Percentiles rank a stretch among this genome's conserved stretches.
phyloP scores from a whole-genome alignment of 2,888 invertebrate genomes.

The Gari tellinella region DNA sequence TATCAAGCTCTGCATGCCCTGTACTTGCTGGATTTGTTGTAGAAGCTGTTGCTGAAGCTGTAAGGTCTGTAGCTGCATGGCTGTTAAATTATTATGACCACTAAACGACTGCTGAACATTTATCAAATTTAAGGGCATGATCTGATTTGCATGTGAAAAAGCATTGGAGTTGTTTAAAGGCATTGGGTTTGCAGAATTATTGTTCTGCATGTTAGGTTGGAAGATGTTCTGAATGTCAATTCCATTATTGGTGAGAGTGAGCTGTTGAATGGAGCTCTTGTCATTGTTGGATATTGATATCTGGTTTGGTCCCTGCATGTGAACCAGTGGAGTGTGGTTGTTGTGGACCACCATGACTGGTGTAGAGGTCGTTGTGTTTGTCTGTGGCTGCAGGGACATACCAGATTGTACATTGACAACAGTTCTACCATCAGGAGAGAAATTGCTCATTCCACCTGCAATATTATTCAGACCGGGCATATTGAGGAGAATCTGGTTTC shows the following conservation, averaged over 20 bases:
- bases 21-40: slow-evolving; percentile 76
- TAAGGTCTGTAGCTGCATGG: slow-evolving; percentile 74
- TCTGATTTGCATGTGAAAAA: slow-evolving; percentile 10
- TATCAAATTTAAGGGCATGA: slow-evolving; percentile 62
- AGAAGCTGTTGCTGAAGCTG: slow-evolving; percentile 75
- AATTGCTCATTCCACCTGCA: no score
- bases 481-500: slow-evolving; percentile 19
- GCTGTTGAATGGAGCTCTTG: slow-evolving; percentile 16
- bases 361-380: background rate
- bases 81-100: slow-evolving; percentile 67
- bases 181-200: background rate
- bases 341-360: slow-evolving; percentile 6
- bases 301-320: slow-evolving; percentile 29
- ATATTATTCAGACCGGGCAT: slow-evolving; percentile 13
- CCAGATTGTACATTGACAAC: background rate
- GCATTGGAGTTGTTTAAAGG: slow-evolving; percentile 2
- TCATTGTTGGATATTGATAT: slow-evolving; percentile 33
- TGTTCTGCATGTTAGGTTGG: slow-evolving; percentile 11
- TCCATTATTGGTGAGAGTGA: slow-evolving; percentile 26
- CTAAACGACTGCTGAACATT: slow-evolving; percentile 71
- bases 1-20: slow-evolving; percentile 74
- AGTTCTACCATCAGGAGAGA: background rate
- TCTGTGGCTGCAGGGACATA: no score
- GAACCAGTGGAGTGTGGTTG: slow-evolving; percentile 22
- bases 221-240: slow-evolving; percentile 34